phyloP scores from a whole-genome alignment of 1,140 invertebrate genomes.

The Pteromalus puparum region DNA sequence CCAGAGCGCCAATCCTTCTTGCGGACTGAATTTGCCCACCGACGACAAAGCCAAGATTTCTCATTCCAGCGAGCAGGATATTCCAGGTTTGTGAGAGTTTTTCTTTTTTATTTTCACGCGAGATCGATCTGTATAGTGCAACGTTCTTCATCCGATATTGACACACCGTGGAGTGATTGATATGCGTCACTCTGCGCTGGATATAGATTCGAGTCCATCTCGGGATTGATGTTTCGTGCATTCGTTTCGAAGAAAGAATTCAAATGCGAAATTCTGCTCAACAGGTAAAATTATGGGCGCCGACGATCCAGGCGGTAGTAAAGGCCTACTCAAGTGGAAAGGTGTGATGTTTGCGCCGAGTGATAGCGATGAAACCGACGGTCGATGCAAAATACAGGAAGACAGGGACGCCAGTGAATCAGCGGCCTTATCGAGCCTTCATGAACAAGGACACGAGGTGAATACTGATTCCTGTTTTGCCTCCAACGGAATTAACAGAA shows the following conservation, averaged over 20 bases:
- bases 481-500: not conserved
- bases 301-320: slow-evolving; percentile 72
- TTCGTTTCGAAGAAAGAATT: not conserved
- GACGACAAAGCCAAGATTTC: slow-evolving; percentile 63
- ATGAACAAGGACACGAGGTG: slow-evolving; percentile 70
- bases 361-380: slow-evolving; percentile 70
- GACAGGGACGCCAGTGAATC: slow-evolving; percentile 56
- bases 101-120: no score
- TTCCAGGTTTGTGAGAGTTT: slow-evolving; percentile 64
- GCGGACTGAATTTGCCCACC: slow-evolving; percentile 53
- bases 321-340: slow-evolving; percentile 84
- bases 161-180: no score
- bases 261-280: not conserved
- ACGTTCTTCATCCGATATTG: no score
- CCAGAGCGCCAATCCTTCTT: slow-evolving; percentile 82
- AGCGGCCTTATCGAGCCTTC: slow-evolving; percentile 55
- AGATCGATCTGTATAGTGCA: no score
- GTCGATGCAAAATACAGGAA: slow-evolving; percentile 54
- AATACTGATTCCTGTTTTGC: not conserved
- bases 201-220: no score
- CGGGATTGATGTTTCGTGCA: no score
- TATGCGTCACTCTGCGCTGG: no score
- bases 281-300: slow-evolving; percentile 66
- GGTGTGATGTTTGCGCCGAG: slow-evolving; percentile 83
- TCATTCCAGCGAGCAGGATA: slow-evolving; percentile 73